These are phyloP conservation scores for Drosophila funebris DNA, from an alignment of 1,140 invertebrate genomes.

Conservation along the genomic window DNA sequence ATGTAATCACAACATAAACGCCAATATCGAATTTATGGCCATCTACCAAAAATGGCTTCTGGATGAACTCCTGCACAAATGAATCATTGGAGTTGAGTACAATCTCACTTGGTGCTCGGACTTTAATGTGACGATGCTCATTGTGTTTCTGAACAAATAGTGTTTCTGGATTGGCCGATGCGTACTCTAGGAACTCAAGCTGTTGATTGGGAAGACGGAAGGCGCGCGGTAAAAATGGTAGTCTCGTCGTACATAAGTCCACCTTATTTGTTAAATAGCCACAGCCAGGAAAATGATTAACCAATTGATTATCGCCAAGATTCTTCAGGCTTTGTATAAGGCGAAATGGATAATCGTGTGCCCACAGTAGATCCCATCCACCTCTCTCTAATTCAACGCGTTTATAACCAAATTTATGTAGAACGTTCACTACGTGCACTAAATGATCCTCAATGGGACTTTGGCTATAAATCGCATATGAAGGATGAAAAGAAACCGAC, in stretches of 20 bases:
- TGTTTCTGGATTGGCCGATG: constrained; percentile 87
- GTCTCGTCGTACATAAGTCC: constrained; percentile 91
- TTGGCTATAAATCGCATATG: constrained; percentile 85
- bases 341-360: constrained; percentile 96
- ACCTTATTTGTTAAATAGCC: constrained; percentile 98
- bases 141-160: constrained; percentile 97
- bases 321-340: constrained; percentile 86
- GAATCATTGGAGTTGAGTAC: constrained; percentile 89
- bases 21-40: constrained; percentile 98
- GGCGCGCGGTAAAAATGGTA: constrained; percentile 92
- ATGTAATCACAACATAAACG: constrained; percentile 96
- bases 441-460: constrained; percentile 86
- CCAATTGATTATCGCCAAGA: constrained; percentile 90
- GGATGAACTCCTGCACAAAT: constrained; percentile 96
- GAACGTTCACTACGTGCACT: constrained; percentile 90
- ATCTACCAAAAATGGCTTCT: constrained; percentile 92
- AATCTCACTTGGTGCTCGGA: constrained; percentile 89
- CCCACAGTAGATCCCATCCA: constrained; percentile 96
- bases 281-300: constrained; percentile 98
- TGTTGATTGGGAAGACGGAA: constrained; percentile 94
- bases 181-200: constrained; percentile 89
- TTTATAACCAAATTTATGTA: constrained; percentile 90
- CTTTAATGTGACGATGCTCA: constrained; percentile 94
- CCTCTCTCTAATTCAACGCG: constrained; percentile 85
- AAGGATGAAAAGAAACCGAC: neutral